phyloP scores from a whole-genome alignment of 2,113 vertebrate species.

The Bombycilla garrulus region DNA sequence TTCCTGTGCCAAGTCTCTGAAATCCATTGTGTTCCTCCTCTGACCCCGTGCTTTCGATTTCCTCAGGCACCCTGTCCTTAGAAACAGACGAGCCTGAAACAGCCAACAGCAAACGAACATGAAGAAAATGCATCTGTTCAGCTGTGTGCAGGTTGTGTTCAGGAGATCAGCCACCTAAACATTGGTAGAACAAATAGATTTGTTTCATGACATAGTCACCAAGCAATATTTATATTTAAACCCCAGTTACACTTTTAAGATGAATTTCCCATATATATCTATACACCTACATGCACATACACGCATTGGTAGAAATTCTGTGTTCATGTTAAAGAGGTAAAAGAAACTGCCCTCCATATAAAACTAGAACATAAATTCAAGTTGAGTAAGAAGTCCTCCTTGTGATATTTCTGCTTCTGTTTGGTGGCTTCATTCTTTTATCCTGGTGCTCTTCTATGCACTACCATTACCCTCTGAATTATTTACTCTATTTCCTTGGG shows the following conservation, averaged over 20 bases:
- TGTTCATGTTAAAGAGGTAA: not conserved
- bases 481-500: not conserved
- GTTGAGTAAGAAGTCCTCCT: not conserved
- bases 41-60: rapidly evolving
- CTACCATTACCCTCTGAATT: not conserved
- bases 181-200: not conserved
- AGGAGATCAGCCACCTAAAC: not conserved
- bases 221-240: not conserved
- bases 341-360: not conserved
- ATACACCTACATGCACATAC: not conserved
- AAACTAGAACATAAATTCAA: not conserved
- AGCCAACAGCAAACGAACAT: not conserved
- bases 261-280: not conserved
- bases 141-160: not conserved
- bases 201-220: not conserved
- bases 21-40: not conserved
- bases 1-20: not conserved
- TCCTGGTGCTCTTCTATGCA: not conserved
- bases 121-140: not conserved
- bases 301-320: not conserved
- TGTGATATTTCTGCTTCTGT: not conserved
- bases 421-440: not conserved
- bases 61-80: not conserved
- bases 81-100: not conserved
- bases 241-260: not conserved